Base-by-base conservation (phyloP, 2,888 invertebrate species). In the Drosophila longiperda region DNA sequence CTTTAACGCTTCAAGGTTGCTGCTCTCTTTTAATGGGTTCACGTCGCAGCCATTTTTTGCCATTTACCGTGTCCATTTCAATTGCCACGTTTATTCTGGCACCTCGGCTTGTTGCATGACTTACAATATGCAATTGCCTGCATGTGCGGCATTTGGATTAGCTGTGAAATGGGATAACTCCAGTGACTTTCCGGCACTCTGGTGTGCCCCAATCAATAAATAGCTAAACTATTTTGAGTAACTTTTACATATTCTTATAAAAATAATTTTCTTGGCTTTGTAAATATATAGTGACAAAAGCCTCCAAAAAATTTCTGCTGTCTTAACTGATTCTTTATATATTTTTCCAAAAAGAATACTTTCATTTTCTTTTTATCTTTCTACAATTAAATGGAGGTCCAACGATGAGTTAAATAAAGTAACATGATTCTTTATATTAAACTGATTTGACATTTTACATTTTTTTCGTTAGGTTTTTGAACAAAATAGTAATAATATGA, bases 1-100 rank as follows among this genome's bases (percentile, higher is more conserved):
- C 49, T 76, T 74, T 33, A 63, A 62, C 59, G 75, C 78, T 78
- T 81, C 89, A 90, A 90, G 90, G 90, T 64, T 85, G 72, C 32
- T 66, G 40, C 40, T 59, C 36, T 29, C 71, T 23, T 52, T 78
- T 76, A 80, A 81, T 78, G 73, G 64, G 62, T 67, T 78, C 68
- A 73, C 73, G 76, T 71, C 66, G 40, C 61, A 65, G 62, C 36
- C 66, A 60, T 78, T 73, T 73, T 61, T 49, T 32, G 42, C 54
- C 36, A 54, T 70, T 75, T 73, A 38, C 40, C 67, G 23, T 50
- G 61, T 54, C 58, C 73, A 75, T 75, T 72, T 61, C 58, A 66
- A 73, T 73, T 72, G 52, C 63, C 66, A 64, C 53, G 66, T 67
- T 70, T 61, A 66, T 74, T 61, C 34, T 60, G 52, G 54, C 55